phyloP scores from a whole-genome alignment of 2,888 invertebrate genomes.

The Synanthedon tipuliformis region DNA sequence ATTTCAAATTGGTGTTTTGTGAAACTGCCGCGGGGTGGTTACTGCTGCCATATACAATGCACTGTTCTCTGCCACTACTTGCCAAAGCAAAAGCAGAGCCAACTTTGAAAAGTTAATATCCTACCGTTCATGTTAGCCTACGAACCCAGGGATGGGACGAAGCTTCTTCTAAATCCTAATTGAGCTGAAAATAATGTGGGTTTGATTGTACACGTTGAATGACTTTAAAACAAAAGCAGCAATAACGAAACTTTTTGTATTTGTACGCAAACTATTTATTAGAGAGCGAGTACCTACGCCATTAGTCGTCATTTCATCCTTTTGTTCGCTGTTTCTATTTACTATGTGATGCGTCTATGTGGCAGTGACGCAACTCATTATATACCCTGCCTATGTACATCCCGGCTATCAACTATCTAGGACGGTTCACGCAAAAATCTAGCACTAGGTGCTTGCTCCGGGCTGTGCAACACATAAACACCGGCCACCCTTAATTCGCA shows the following conservation, averaged over 20 bases:
- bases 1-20: too few species aligned
- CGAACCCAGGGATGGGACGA: too few species aligned
- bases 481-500: constrained; percentile 10
- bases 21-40: too few species aligned
- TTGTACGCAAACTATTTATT: background rate
- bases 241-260: background rate
- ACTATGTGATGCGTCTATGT: constrained; percentile 26
- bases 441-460: constrained; percentile 61
- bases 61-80: too few species aligned
- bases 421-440: constrained; percentile 66
- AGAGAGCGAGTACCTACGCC: background rate
- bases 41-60: too few species aligned
- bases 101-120: too few species aligned
- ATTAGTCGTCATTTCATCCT: constrained; percentile 20
- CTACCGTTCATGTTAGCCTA: too few species aligned
- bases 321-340: constrained; percentile 59
- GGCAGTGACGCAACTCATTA: constrained; percentile 61
- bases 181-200: too few species aligned
- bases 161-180: too few species aligned
- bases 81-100: too few species aligned
- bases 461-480: constrained; percentile 17
- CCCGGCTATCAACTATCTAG: constrained; percentile 51
- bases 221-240: too few species aligned
- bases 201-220: too few species aligned
- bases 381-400: constrained; percentile 40